These are phyloP conservation scores for Alitta virens DNA, from an alignment of 2,888 invertebrate species.

Conservation along the genomic window DNA sequence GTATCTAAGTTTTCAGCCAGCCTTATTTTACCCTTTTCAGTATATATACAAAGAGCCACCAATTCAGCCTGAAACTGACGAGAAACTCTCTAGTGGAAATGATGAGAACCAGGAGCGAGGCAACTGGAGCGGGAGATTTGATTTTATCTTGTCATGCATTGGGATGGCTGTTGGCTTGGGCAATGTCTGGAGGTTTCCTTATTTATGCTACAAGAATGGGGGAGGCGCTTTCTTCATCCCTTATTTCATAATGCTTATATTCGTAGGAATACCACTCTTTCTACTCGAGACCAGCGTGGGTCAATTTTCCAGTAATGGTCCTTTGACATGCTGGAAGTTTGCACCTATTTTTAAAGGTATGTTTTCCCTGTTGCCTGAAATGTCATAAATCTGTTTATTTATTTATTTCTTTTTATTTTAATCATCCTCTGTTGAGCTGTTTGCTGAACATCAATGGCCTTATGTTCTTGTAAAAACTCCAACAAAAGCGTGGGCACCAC, in stretches of 20 bases:
- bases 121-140: constrained; percentile 61
- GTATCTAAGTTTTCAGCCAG: too few relatives aligned
- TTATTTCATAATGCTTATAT: constrained; percentile 49
- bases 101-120: constrained; percentile 60
- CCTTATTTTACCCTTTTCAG: too few relatives aligned
- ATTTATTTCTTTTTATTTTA: too few relatives aligned
- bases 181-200: constrained; percentile 67
- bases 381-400: too few relatives aligned
- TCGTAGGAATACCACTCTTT: constrained; percentile 53
- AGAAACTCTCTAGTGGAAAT: too few relatives aligned
- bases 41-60: too few relatives aligned
- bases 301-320: constrained; percentile 52
- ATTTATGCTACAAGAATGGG: constrained; percentile 54
- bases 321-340: constrained; percentile 32
- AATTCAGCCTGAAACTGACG: too few relatives aligned
- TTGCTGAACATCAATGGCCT: too few relatives aligned
- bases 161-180: constrained; percentile 50
- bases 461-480: too few relatives aligned
- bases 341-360: constrained; percentile 22
- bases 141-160: constrained; percentile 58
- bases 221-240: constrained; percentile 56
- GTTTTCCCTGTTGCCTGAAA: too few relatives aligned
- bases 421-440: too few relatives aligned
- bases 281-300: constrained; percentile 53
- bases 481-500: too few relatives aligned